These are phyloP conservation scores for Andrena minutula DNA, from an alignment of 2,888 invertebrate species.

Conservation along the genomic window DNA sequence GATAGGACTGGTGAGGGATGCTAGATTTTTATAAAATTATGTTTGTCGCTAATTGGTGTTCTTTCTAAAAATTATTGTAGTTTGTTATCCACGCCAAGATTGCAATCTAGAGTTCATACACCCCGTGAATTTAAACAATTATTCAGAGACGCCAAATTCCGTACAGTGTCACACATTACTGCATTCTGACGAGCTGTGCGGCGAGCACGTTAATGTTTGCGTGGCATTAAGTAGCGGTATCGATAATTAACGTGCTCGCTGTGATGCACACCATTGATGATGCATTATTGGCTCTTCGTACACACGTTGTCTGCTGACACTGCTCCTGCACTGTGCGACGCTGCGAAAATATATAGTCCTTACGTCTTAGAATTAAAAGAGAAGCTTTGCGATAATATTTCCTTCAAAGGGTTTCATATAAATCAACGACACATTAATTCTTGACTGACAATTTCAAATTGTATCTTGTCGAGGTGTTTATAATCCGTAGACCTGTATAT, in stretches of 20 bases:
- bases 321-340: constrained; percentile 4
- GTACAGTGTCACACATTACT: constrained; percentile 29
- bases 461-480: too few relatives aligned
- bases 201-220: constrained; percentile 50
- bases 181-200: constrained; percentile 17
- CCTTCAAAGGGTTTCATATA: neutral
- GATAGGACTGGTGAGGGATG: too few relatives aligned
- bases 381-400: neutral
- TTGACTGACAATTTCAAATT: neutral
- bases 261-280: constrained; percentile 55
- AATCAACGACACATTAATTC: neutral
- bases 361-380: constrained; percentile 20
- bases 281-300: constrained; percentile 59
- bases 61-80: neutral
- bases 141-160: constrained; percentile 26
- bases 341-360: neutral
- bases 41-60: too few relatives aligned
- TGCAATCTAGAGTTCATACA: neutral
- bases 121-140: constrained; percentile 21
- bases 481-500: too few relatives aligned
- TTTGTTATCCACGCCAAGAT: constrained; percentile 1
- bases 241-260: constrained; percentile 57
- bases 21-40: too few relatives aligned
- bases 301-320: constrained; percentile 32
- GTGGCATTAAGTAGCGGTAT: constrained; percentile 54